Evolutionary conservation across 2,888 invertebrate genomes (phyloP).

Genomic region (Drymonia ruficornis): DNA sequence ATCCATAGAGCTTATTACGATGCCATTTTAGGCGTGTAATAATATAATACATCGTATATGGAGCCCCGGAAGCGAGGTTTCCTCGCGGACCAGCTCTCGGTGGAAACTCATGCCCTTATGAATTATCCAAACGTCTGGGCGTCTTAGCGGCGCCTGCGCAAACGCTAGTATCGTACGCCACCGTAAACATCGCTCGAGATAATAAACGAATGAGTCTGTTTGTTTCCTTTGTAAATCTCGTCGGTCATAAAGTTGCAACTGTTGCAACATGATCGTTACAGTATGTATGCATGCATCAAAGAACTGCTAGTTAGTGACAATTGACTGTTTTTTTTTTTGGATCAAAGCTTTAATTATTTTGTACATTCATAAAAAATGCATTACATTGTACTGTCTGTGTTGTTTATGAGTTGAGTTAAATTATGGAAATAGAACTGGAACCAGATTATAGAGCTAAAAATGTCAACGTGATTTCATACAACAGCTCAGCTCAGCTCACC

Average conservation of each 20-base stretch:
- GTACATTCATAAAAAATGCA: background rate
- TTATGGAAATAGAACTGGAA: background rate
- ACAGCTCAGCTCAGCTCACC: slow-evolving; percentile 8
- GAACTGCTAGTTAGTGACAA: slow-evolving; percentile 28
- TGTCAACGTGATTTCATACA: background rate
- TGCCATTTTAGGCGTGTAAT: slow-evolving; percentile 59
- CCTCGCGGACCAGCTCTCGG: slow-evolving; percentile 43
- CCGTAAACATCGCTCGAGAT: slow-evolving; percentile 65
- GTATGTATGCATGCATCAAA: slow-evolving; percentile 26
- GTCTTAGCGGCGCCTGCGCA: slow-evolving; percentile 65
- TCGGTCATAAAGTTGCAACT: slow-evolving; percentile 55
- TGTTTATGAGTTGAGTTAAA: slow-evolving; percentile 2
- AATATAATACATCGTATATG: slow-evolving; percentile 40
- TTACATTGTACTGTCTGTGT: background rate
- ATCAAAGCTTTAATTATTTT: slow-evolving; percentile 19
- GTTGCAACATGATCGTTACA: slow-evolving; percentile 35
- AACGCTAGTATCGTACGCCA: slow-evolving; percentile 47
- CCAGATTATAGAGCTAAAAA: background rate
- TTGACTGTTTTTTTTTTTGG: slow-evolving; percentile 25
- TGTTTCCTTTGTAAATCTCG: slow-evolving; percentile 57
- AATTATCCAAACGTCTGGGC: slow-evolving; percentile 76
- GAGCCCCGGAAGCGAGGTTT: slow-evolving; percentile 61
- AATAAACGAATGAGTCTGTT: slow-evolving; percentile 59
- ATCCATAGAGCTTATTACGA: slow-evolving; percentile 46
- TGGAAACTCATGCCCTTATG: slow-evolving; percentile 69